Percentiles rank a stretch among this genome's conserved stretches.
phyloP scores from a whole-genome alignment of 2,888 invertebrate species.

The Sympetrum striolatum region DNA sequence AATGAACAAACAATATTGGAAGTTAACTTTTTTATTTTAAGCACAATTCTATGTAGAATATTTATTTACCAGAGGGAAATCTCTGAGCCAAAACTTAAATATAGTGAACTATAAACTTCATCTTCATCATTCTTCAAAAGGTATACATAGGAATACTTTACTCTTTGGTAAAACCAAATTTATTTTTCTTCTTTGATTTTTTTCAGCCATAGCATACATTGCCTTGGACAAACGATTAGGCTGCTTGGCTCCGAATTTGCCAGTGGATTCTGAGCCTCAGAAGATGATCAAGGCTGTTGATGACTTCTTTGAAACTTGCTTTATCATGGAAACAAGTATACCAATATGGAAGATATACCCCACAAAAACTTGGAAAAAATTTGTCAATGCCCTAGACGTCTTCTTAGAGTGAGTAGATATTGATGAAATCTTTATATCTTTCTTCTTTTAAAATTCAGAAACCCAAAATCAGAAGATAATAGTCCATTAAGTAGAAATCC shows the following conservation, averaged over 20 bases:
- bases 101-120: no score
- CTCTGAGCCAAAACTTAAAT: background rate
- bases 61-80: no score
- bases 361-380: conserved; percentile 11
- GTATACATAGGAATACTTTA: no score
- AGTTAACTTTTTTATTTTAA: no score
- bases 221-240: conserved; percentile 87
- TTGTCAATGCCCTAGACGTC: background rate
- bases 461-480: no score
- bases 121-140: no score
- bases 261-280: conserved; percentile 79
- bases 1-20: no score
- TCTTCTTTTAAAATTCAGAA: no score
- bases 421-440: background rate
- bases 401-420: background rate
- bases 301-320: background rate
- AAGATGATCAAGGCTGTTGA: conserved; percentile 78
- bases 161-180: background rate
- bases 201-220: conserved; percentile 82
- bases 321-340: background rate
- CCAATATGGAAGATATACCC: conserved; percentile 10
- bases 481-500: no score
- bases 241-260: conserved; percentile 73
- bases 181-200: background rate
- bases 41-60: no score